Conservation (phyloP, 2,113 vertebrate genomes). For the Glaucidium brasilianum region DNA sequence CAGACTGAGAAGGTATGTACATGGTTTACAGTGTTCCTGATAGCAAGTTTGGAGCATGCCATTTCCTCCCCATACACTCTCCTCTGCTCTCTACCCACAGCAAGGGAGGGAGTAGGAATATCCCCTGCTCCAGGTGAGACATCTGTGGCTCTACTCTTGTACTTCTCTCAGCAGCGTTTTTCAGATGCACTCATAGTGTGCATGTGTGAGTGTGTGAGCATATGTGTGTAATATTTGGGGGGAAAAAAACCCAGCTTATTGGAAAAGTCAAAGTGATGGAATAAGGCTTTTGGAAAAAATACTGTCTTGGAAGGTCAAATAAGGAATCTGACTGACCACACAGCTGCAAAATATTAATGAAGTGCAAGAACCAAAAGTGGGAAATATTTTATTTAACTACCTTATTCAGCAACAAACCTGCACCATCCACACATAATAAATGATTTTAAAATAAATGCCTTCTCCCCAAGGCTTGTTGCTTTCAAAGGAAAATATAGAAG, state of each 20-base stretch:
- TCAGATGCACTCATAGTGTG: neutral
- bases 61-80: accelerated
- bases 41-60: neutral
- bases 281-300: neutral
- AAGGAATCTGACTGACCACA: neutral
- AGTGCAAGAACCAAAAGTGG: neutral
- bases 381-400: neutral
- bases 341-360: neutral
- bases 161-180: neutral
- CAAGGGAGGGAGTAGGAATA: neutral
- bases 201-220: neutral
- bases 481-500: neutral
- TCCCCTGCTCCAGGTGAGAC: neutral
- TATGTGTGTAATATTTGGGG: neutral
- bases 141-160: neutral
- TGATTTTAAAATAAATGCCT: neutral
- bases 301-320: neutral
- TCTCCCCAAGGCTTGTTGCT: neutral
- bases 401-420: neutral
- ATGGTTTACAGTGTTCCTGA: neutral
- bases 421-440: neutral
- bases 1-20: neutral
- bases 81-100: neutral
- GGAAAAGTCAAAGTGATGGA: neutral
- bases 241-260: neutral